Percentiles rank a stretch among this genome's conserved stretches.
Evolutionary conservation across 2,113 vertebrate genomes (phyloP).

Genomic region (Myotis yumanensis): DNA sequence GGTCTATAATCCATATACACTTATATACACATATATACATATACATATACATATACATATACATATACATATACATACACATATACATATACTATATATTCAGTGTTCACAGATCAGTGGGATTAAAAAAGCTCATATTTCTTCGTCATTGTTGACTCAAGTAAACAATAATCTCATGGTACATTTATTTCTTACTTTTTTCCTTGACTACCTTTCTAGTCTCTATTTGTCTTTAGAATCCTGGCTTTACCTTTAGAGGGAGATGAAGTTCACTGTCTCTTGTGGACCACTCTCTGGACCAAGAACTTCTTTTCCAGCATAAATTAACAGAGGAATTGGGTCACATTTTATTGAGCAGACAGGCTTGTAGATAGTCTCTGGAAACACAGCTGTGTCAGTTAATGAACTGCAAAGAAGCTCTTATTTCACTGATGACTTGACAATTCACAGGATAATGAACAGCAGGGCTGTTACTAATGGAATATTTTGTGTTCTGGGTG

Average conservation of each 20-base stretch:
- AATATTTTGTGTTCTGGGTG: not conserved
- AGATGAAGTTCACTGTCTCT: slow-evolving; percentile 51
- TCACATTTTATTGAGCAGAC: slow-evolving; percentile 46
- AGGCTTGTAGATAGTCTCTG: slow-evolving; percentile 40
- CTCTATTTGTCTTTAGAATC: slow-evolving; percentile 59
- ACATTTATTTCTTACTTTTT: slow-evolving; percentile 51
- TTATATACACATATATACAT: too few relatives aligned
- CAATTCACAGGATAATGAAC: slow-evolving; percentile 55
- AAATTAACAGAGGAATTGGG: slow-evolving; percentile 52
- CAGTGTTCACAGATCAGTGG: not conserved
- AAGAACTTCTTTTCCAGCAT: slow-evolving; percentile 57
- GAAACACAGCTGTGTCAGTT: slow-evolving; percentile 21
- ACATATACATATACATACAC: too few relatives aligned
- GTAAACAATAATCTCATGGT: slow-evolving; percentile 37
- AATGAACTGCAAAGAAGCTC: slow-evolving; percentile 21
- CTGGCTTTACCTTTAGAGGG: slow-evolving; percentile 51
- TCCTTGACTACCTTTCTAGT: not conserved
- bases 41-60: too few relatives aligned
- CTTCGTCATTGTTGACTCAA: not conserved
- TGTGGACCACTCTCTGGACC: slow-evolving; percentile 49
- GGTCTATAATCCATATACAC: not conserved
- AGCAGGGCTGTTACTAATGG: slow-evolving; percentile 22
- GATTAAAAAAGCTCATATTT: slow-evolving; percentile 33
- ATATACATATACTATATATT: too few relatives aligned
- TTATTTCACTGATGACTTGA: slow-evolving; percentile 50